Percentiles rank a stretch among this genome's conserved stretches.
phyloP scores from a whole-genome alignment of 2,113 vertebrate species.

The Athene noctua region DNA sequence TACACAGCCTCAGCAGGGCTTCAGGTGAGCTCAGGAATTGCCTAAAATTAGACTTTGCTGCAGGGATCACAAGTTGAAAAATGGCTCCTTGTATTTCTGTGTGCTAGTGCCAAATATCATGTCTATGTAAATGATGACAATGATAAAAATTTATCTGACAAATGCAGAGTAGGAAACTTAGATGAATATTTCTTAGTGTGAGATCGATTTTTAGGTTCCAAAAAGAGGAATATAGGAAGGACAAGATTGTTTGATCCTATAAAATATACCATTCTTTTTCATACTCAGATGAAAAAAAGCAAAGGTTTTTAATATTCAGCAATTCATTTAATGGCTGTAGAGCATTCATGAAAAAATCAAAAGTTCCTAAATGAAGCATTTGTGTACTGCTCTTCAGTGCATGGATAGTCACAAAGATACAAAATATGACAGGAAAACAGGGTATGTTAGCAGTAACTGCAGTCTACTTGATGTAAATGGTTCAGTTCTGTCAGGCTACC shows the following conservation, averaged over 20 bases:
- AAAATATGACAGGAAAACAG: background rate
- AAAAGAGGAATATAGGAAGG: background rate
- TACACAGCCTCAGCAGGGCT: background rate
- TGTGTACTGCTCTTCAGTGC: background rate
- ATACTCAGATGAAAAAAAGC: background rate
- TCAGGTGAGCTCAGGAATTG: background rate
- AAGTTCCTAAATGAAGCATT: conserved; percentile 12
- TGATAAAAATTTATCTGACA: background rate
- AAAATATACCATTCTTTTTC: background rate
- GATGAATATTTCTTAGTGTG: background rate
- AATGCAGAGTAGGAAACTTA: background rate
- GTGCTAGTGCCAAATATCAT: background rate
- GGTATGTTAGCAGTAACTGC: background rate
- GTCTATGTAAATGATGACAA: background rate
- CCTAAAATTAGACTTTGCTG: background rate
- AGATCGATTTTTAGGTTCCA: background rate
- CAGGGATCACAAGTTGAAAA: background rate
- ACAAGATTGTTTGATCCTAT: background rate
- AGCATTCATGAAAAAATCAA: background rate
- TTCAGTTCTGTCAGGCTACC: background rate
- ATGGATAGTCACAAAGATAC: background rate
- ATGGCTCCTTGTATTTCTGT: background rate
- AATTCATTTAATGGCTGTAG: background rate
- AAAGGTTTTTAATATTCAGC: background rate
- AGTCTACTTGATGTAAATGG: background rate